A percentile compares a stretch with the other conserved stretches of the same genome.
phyloP scores from a whole-genome alignment of 1,140 invertebrate genomes.

The Ceratina australensis region DNA sequence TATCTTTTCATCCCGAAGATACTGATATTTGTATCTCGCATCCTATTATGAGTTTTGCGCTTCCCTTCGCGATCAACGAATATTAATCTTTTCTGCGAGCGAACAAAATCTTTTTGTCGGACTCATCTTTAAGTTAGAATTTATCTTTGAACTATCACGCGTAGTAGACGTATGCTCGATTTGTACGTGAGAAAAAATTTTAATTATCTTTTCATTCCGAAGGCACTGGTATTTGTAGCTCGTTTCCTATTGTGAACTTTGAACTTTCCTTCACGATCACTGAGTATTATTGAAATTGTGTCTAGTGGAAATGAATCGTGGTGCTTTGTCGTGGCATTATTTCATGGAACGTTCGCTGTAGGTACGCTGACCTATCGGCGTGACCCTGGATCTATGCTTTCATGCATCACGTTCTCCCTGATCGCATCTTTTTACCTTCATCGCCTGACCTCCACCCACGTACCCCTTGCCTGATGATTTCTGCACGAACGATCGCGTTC shows the following conservation, averaged over 20 bases:
- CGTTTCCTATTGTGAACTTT: conserved; percentile 8
- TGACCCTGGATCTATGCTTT: conserved; percentile 16
- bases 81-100: too few relatives aligned
- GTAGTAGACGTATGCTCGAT: too few relatives aligned
- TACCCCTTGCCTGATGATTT: background rate
- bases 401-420: conserved; percentile 7
- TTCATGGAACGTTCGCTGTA: conserved; percentile 15
- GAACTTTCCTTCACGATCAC: conserved; percentile 1
- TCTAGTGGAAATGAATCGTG: conserved; percentile 7
- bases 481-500: background rate
- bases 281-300: background rate
- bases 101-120: too few relatives aligned
- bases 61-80: background rate
- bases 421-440: conserved; percentile 4
- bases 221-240: background rate
- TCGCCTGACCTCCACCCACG: conserved; percentile 6
- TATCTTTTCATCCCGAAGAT: too few relatives aligned
- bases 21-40: background rate
- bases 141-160: too few relatives aligned
- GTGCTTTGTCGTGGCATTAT: background rate
- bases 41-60: conserved; percentile 7
- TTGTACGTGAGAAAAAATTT: too few relatives aligned
- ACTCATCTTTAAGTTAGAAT: too few relatives aligned
- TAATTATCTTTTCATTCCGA: too few relatives aligned
- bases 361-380: conserved; percentile 36